Percentiles rank a stretch among this genome's conserved stretches.
Conservation (phyloP, 92 coral and sea anemone genomes). For the Phymanthus crucifer region DNA sequence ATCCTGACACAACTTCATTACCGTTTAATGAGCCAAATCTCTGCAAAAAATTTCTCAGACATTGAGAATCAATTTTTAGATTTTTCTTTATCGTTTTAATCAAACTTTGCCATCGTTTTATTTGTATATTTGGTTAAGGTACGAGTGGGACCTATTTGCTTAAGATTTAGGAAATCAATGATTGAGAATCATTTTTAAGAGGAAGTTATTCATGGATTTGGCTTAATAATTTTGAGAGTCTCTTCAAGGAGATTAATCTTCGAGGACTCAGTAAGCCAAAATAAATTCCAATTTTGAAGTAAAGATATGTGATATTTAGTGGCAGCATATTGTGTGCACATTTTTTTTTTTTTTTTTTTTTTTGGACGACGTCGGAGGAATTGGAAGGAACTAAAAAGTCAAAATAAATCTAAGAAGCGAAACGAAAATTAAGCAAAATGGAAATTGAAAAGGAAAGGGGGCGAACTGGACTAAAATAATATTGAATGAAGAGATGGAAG, state of each 20-base stretch:
- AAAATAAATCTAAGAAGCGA: too few species aligned
- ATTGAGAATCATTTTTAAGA: not conserved
- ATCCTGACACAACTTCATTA: too few species aligned
- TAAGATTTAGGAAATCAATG: not conserved
- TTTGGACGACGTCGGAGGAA: too few species aligned
- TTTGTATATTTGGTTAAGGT: not conserved
- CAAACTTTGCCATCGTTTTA: not conserved
- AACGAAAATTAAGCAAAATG: too few species aligned
- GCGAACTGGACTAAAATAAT: too few species aligned
- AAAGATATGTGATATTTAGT: not conserved
- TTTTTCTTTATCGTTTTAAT: not conserved
- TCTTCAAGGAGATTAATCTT: conserved; percentile 4
- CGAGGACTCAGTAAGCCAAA: not conserved
- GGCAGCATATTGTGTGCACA: not conserved
- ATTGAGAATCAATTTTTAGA: not conserved
- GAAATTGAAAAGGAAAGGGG: too few species aligned
- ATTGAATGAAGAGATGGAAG: too few species aligned
- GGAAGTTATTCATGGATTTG: not conserved
- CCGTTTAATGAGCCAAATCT: too few species aligned
- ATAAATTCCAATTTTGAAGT: not conserved
- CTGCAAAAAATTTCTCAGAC: too few species aligned
- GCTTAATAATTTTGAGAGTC: not conserved
- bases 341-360: not conserved
- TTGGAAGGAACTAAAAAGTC: too few species aligned
- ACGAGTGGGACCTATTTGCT: not conserved